Evolutionary conservation across 2,113 vertebrate genomes (phyloP), one percentile per base, ranked within the genome.

Genomic region (Centrocercus urophasianus): DNA sequence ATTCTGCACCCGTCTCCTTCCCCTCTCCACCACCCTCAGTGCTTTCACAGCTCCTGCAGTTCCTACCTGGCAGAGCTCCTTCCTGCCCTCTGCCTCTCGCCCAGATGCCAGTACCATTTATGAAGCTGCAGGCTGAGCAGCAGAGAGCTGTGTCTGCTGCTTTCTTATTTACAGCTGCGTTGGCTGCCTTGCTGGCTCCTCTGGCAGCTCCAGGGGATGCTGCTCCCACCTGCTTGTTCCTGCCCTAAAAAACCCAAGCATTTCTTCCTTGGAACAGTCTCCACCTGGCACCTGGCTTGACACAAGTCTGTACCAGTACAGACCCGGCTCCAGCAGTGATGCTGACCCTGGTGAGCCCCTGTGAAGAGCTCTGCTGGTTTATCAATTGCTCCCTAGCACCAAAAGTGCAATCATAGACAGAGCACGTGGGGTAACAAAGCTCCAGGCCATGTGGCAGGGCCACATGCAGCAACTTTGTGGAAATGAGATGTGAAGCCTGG

Each of bases 111-210:
- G 86, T 28, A 57, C 22, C 9, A 0, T 88, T 86, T 65, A 8
- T 65, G 57, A 24, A n/a, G 59, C 90, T 81, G 83, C 86, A 88
- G 88, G 73, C 61, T 88, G 92, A 95, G 86, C 66, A 72, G 83
- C 86, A 88, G 77, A 90, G 67, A 28, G 66, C 93, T 78, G 86
- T 36, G 27, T 74, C 91, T 81, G 57, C 69, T 16, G 30, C 85
- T 69, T 59, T 6, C 2, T 85, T 92, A 87, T 83, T 93, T 94
- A 94, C 94, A 85, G 84, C 89, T 79, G 92, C 63, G 40, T 79
- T 94, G 89, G 90, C 92, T 11, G 3, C 73, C 73, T 78, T 4
- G 0, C 10, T 16, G 70, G 52, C 88, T 80, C 45, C 65, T 80
- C 56, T 57, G 47, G 88, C 85, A 83, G 67, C 85, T 74, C 89